Conservation (phyloP, 2,113 vertebrate species). For the Cyphomyrus discorhynchus region DNA sequence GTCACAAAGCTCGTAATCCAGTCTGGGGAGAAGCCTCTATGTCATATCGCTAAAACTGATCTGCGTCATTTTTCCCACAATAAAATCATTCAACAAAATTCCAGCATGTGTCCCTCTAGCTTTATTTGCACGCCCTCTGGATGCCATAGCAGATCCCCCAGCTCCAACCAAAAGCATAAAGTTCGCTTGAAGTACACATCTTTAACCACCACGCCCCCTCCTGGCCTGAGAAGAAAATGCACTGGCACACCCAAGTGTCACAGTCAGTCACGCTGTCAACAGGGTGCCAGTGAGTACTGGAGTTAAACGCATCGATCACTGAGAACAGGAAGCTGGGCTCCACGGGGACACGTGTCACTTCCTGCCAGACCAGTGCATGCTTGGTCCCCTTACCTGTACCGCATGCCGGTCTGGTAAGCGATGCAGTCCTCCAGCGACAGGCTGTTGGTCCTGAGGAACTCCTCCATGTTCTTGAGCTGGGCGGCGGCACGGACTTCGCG, state of each 20-base stretch:
- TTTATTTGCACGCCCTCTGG: background rate
- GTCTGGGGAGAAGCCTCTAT: background rate
- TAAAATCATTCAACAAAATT: background rate
- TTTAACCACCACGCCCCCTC: background rate
- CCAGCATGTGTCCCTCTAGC: background rate
- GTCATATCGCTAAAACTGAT: background rate
- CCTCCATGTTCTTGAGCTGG: constrained; percentile 81
- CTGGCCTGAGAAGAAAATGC: background rate
- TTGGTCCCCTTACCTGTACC: constrained; percentile 73
- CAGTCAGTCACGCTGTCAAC: background rate
- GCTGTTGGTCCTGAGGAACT: constrained; percentile 82
- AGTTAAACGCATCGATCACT: background rate
- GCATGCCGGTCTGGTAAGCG: constrained; percentile 76
- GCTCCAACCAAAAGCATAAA: background rate
- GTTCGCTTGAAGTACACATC: background rate
- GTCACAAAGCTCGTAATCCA: background rate
- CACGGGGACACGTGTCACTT: background rate
- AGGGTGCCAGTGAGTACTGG: background rate
- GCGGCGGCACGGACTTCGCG: constrained; percentile 76
- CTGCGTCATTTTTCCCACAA: background rate
- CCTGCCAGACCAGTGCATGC: background rate
- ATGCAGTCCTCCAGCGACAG: constrained; percentile 74
- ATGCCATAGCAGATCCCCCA: background rate
- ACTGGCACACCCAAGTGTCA: background rate
- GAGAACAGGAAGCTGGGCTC: background rate